Evolutionary conservation across 2,797 vertebrate species (phyloP).

Genomic region (Cynopterus sphinx): DNA sequence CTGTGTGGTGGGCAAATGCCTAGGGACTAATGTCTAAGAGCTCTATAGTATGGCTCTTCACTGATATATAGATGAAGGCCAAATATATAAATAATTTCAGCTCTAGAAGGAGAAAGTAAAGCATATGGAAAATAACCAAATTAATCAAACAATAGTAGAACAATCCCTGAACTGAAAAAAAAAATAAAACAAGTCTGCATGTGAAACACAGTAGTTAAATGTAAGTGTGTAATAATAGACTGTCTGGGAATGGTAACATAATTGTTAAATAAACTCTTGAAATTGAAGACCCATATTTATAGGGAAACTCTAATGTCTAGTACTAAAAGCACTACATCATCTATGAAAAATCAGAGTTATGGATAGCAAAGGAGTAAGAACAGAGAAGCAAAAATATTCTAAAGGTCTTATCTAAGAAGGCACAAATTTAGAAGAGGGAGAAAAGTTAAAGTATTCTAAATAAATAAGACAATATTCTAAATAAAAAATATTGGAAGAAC

Average conservation of each 20-base stretch:
- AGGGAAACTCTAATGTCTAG: background rate
- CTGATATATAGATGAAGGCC: background rate
- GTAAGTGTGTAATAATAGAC: background rate
- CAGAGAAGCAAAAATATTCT: background rate
- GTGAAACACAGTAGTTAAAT: background rate
- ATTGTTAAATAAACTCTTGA: background rate
- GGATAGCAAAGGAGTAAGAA: background rate
- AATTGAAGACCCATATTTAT: background rate
- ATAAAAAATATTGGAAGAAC: background rate
- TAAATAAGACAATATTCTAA: background rate
- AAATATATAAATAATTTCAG: constrained; percentile 9
- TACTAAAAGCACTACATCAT: background rate
- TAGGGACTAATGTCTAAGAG: background rate
- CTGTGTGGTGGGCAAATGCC: background rate
- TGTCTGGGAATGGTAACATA: background rate
- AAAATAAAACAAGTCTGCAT: background rate
- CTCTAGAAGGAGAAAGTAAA: background rate
- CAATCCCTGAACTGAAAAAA: background rate
- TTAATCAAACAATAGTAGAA: background rate
- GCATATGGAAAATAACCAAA: background rate
- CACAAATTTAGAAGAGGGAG: background rate
- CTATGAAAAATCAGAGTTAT: background rate
- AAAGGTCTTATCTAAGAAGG: background rate
- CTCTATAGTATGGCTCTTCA: background rate
- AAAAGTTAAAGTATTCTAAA: constrained; percentile 12